These are phyloP conservation scores for Aporophyla lueneburgensis DNA, from an alignment of 2,888 invertebrate genomes.

Conservation along the genomic window DNA sequence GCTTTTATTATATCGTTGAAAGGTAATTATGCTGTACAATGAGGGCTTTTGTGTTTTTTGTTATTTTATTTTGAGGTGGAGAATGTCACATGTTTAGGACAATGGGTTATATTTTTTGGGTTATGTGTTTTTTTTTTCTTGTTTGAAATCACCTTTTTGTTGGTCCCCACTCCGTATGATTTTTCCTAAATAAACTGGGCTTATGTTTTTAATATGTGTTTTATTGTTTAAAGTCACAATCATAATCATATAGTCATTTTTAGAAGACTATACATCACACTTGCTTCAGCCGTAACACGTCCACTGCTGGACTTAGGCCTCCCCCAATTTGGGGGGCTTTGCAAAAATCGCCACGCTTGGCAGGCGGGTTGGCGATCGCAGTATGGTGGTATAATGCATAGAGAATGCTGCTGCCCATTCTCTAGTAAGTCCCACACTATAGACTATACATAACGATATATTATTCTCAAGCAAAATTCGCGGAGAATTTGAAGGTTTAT, in stretches of 20 bases:
- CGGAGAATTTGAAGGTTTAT: conserved; percentile 19
- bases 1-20: conserved; percentile 72
- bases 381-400: too few relatives aligned
- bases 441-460: not conserved
- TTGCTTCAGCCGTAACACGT: too few relatives aligned
- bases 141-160: conserved; percentile 35
- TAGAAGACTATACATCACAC: conserved; percentile 1
- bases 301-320: too few relatives aligned
- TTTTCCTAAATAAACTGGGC: conserved; percentile 27
- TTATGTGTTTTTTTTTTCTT: conserved; percentile 38
- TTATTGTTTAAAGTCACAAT: not conserved
- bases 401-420: too few relatives aligned
- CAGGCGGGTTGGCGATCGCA: too few relatives aligned
- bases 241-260: not conserved
- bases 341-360: too few relatives aligned
- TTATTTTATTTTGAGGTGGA: conserved; percentile 58
- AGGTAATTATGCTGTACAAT: conserved; percentile 72
- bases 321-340: too few relatives aligned
- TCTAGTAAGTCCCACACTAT: too few relatives aligned
- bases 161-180: conserved; percentile 28
- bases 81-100: conserved; percentile 61
- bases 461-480: not conserved
- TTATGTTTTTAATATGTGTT: conserved; percentile 25
- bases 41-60: conserved; percentile 70
- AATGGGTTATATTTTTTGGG: conserved; percentile 56